A percentile compares a stretch with the other conserved stretches of the same genome.
phyloP scores from a whole-genome alignment of 2,797 vertebrate genomes.

The Cirrhinus molitorella region DNA sequence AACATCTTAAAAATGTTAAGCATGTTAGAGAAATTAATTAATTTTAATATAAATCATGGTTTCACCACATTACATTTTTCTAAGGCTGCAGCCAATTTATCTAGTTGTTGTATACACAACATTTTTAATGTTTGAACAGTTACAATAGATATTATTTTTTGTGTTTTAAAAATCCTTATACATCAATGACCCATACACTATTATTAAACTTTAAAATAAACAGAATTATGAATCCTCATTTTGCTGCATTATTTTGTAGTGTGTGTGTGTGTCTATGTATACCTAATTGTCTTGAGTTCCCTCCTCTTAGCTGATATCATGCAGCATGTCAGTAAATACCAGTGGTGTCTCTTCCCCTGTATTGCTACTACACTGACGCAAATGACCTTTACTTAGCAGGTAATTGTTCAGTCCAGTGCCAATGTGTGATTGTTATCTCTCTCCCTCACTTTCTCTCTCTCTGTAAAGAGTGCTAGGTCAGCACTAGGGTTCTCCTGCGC shows the following conservation, averaged over 20 bases:
- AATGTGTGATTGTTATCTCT: slow-evolving; percentile 68
- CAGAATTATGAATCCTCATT: neutral
- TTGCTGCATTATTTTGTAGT: neutral
- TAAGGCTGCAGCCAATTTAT: too few species aligned
- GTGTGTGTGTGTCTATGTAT: neutral
- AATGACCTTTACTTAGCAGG: slow-evolving; percentile 89
- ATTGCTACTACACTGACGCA: slow-evolving; percentile 74
- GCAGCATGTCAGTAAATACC: slow-evolving; percentile 45
- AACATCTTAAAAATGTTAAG: too few species aligned
- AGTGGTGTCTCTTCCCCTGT: slow-evolving; percentile 35
- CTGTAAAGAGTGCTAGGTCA: slow-evolving; percentile 94
- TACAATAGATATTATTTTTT: too few species aligned
- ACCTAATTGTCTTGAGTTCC: slow-evolving; percentile 8
- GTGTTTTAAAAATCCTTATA: too few species aligned
- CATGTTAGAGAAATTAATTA: too few species aligned
- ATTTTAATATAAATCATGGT: too few species aligned
- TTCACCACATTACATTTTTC: too few species aligned
- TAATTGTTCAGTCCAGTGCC: slow-evolving; percentile 84
- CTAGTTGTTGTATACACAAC: too few species aligned
- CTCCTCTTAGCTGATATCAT: slow-evolving; percentile 39
- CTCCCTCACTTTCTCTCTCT: slow-evolving; percentile 53
- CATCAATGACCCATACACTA: too few species aligned
- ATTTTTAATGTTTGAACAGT: too few species aligned
- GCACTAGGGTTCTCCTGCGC: slow-evolving; percentile 84
- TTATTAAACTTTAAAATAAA: neutral